Base-by-base conservation (phyloP, 1,140 invertebrate species). In the Drosophila persimilis region DNA sequence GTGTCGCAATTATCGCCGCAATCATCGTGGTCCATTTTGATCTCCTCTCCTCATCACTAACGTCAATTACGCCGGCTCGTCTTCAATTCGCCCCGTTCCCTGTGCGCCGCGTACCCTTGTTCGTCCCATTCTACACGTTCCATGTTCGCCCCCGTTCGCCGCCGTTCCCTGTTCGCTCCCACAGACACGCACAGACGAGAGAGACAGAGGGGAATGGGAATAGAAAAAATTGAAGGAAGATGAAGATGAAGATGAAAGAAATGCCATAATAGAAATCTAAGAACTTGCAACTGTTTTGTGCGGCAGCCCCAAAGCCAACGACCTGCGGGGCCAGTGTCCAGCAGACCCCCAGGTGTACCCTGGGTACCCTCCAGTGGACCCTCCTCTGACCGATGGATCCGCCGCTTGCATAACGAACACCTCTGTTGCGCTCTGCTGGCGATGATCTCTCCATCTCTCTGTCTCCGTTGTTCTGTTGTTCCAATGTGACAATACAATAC, bases 1-100 rank as follows among this genome's bases (percentile, higher is more conserved):
- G 61, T 86, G 64, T 53, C 81, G 81, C 80, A 85, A 85, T 85
- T 85, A 85, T 85, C 80, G 81, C 67, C 73, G 77, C 80, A 77
- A 85, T 85, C 77, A 85, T 73, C 74, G 77, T 85, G 80, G 80
- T 85, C 80, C 81, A 85, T 85, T 85, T 85, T 85, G 80, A 74
- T 74, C 73, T 84, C 80, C 77, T 79, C 76, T 65, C 73, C 73
- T 84, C 80, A 80, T 84, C 76, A 65, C 73, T 71, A 80, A 71
- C 77, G 63, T 80, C 80, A 84, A 84, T 85, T 84, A 84, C 80
- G 62, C 61, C 76, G 70, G 61, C 35, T 39, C 35, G 71, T 64
- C 66, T 69, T 57, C 66, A 69, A 69, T 69, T 69, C 51, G 65
- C 63, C 63, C 35, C 35, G 35, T 39, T 39, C 35, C 35, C 35